A percentile compares a stretch with the other conserved stretches of the same genome.
Evolutionary conservation across 2,113 vertebrate genomes (phyloP).

Genomic region (Epinephelus fuscoguttatus): DNA sequence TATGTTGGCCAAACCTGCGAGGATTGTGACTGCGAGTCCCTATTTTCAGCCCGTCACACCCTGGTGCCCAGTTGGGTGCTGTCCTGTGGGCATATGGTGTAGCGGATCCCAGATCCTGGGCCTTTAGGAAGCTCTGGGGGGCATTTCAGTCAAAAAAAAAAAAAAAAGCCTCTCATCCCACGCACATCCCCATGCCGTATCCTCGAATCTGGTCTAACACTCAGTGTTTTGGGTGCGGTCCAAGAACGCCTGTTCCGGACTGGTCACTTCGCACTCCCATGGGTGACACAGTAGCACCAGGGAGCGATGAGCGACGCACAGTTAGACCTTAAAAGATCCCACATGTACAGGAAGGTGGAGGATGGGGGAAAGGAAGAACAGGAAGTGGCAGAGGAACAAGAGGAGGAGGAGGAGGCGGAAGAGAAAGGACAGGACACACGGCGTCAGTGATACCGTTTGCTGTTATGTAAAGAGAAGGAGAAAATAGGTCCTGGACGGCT

Average conservation of each 20-base stretch:
- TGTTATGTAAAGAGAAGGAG: slow-evolving; percentile 84
- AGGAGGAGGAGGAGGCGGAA: slow-evolving; percentile 57
- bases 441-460: slow-evolving; percentile 68
- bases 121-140: slow-evolving; percentile 55
- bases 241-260: slow-evolving; percentile 50
- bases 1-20: slow-evolving; percentile 57
- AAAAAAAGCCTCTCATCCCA: slow-evolving; percentile 48
- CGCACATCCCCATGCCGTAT: slow-evolving; percentile 38
- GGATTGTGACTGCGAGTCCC: slow-evolving; percentile 65
- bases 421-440: slow-evolving; percentile 67
- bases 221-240: slow-evolving; percentile 54
- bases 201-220: slow-evolving; percentile 38
- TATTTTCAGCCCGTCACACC: slow-evolving; percentile 77
- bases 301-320: slow-evolving; percentile 32
- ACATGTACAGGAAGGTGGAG: slow-evolving; percentile 43
- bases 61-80: slow-evolving; percentile 76
- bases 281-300: slow-evolving; percentile 35
- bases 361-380: slow-evolving; percentile 40
- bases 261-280: slow-evolving; percentile 38
- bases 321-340: slow-evolving; percentile 45
- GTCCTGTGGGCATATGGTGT: slow-evolving; percentile 83
- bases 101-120: slow-evolving; percentile 67
- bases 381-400: slow-evolving; percentile 65
- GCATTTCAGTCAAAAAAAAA: slow-evolving; percentile 57
- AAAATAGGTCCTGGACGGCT: slow-evolving; percentile 83